These are phyloP conservation scores for Oxycera nigricornis DNA, from an alignment of 2,888 invertebrate species.

Conservation along the genomic window DNA sequence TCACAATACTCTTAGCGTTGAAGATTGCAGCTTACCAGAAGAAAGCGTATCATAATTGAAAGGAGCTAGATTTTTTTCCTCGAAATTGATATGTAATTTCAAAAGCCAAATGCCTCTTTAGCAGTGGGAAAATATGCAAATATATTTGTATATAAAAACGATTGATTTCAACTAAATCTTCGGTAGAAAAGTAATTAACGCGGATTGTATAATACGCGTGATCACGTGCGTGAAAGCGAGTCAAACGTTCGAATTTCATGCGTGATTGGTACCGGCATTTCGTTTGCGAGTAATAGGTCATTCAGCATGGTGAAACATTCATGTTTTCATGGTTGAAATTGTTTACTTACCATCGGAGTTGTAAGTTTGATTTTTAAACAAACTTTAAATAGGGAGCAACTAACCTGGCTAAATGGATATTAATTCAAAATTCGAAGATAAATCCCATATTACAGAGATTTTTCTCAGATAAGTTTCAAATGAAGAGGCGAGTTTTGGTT, in stretches of 20 bases:
- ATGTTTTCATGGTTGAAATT: background rate
- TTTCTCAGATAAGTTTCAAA: too few species aligned
- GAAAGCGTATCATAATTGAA: slow-evolving; percentile 26
- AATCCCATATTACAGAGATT: too few species aligned
- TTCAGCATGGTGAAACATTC: background rate
- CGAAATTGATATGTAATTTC: background rate
- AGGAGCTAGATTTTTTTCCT: background rate
- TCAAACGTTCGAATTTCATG: background rate
- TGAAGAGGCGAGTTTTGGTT: too few species aligned
- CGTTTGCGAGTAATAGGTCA: too few species aligned
- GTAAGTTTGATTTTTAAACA: background rate
- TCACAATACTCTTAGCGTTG: slow-evolving; percentile 14
- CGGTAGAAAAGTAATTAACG: background rate
- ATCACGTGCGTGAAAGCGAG: background rate
- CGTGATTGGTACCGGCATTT: background rate
- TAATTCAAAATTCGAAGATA: too few species aligned
- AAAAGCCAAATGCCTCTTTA: slow-evolving; percentile 20
- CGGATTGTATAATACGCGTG: background rate
- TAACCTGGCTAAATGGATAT: too few species aligned
- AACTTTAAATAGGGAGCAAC: too few species aligned
- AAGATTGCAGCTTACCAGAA: slow-evolving; percentile 30
- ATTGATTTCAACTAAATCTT: background rate
- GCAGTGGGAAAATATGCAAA: background rate
- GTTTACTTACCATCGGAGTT: background rate
- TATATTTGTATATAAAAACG: background rate